Evolutionary conservation across 2,888 invertebrate species (phyloP).

Genomic region (Drosophila mimetica): DNA sequence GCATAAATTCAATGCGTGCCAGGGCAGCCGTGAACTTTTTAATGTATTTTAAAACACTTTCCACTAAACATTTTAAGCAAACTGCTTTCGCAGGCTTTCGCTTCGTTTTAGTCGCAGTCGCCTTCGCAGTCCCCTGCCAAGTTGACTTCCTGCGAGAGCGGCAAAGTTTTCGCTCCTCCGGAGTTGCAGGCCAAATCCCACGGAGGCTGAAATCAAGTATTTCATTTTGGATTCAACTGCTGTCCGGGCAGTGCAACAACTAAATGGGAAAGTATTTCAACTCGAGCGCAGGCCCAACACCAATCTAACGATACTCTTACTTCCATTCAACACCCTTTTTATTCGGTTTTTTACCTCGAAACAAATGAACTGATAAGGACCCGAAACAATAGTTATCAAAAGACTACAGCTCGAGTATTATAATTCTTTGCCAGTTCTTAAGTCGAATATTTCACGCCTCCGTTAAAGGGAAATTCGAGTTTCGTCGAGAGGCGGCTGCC

Average conservation of each 20-base stretch:
- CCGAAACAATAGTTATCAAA: conserved; percentile 31
- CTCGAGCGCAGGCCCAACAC: conserved; percentile 4
- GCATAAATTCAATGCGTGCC: conserved; percentile 81
- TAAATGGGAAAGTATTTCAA: conserved; percentile 63
- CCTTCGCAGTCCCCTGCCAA: conserved; percentile 54
- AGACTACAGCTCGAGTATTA: conserved; percentile 25
- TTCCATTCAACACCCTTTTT: not conserved
- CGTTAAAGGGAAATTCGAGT: conserved; percentile 37
- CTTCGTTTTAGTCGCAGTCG: conserved; percentile 17
- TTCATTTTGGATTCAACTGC: conserved; percentile 80
- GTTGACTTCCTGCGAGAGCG: conserved; percentile 73
- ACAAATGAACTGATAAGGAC: conserved; percentile 23
- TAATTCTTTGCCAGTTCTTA: conserved; percentile 29
- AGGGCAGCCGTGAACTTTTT: conserved; percentile 79
- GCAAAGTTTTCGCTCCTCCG: conserved; percentile 63
- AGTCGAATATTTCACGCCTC: conserved; percentile 43
- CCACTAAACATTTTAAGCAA: conserved; percentile 81
- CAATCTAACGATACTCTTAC: conserved; percentile 47
- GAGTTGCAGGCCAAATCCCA: conserved; percentile 66
- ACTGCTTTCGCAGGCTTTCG: conserved; percentile 48
- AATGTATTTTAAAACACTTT: conserved; percentile 81
- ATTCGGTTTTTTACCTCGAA: not conserved
- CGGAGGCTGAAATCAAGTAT: conserved; percentile 80
- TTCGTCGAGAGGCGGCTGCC: conserved; percentile 32
- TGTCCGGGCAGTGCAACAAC: conserved; percentile 76